Percentiles rank a stretch among this genome's conserved stretches.
phyloP scores from a whole-genome alignment of 2,797 vertebrate genomes.

The Phalanger gymnotis region DNA sequence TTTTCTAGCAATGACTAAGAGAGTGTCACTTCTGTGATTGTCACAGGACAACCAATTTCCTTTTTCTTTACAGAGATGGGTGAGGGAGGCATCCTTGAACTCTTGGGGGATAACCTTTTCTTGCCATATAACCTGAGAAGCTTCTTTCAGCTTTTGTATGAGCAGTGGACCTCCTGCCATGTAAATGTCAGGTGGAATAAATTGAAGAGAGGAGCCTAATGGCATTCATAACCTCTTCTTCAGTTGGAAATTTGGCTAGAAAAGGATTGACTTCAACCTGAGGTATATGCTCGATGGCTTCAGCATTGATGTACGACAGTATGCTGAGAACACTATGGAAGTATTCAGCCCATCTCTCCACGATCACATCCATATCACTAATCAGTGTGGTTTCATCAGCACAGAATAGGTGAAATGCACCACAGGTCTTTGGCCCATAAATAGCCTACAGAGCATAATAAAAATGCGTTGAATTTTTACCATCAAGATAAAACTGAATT shows the following conservation, averaged over 20 bases:
- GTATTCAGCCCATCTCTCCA: not conserved
- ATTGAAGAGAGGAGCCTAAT: not conserved
- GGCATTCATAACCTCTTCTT: not conserved
- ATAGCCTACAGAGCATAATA: not conserved
- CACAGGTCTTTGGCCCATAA: not conserved
- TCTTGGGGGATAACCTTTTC: not conserved
- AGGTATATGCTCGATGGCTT: not conserved
- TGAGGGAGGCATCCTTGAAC: not conserved
- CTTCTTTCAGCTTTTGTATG: not conserved
- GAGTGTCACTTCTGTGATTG: not conserved
- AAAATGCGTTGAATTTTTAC: not conserved
- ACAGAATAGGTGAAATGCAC: not conserved
- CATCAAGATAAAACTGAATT: not conserved
- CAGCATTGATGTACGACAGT: no score
- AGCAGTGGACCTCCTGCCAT: not conserved
- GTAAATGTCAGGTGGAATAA: not conserved
- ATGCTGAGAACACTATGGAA: not conserved
- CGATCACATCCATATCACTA: not conserved
- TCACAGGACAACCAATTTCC: no score
- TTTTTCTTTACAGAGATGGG: not conserved
- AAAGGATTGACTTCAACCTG: not conserved
- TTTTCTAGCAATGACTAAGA: not conserved
- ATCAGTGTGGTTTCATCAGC: not conserved
- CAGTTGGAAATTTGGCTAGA: not conserved
- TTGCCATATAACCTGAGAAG: not conserved